A percentile compares a stretch with the other conserved stretches of the same genome.
These are phyloP conservation scores for Drosophila trapezifrons DNA, from an alignment of 1,140 invertebrate genomes.

Conservation along the genomic window DNA sequence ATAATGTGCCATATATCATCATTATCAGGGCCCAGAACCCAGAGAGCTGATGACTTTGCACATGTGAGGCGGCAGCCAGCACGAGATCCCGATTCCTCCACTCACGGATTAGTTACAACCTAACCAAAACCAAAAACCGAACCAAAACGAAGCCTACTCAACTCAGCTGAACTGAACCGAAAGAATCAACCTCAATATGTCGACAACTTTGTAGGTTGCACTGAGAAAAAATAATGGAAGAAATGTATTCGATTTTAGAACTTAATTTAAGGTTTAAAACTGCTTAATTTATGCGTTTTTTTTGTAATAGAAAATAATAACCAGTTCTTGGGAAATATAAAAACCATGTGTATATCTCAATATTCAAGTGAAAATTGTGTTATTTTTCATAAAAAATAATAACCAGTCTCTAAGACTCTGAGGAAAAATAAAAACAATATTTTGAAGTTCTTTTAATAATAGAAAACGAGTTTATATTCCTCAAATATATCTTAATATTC, in stretches of 20 bases:
- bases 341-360: too few species aligned
- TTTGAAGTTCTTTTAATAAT: too few species aligned
- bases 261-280: not conserved
- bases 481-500: too few species aligned
- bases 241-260: not conserved
- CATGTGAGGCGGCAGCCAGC: conserved; percentile 69
- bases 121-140: conserved; percentile 28
- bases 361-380: too few species aligned
- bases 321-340: too few species aligned
- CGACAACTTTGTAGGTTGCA: conserved; percentile 71
- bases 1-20: conserved; percentile 78
- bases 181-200: conserved; percentile 80
- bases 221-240: not conserved
- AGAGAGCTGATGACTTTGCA: conserved; percentile 78
- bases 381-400: too few species aligned
- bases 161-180: conserved; percentile 17
- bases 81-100: conserved; percentile 28
- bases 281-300: too few species aligned
- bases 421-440: too few species aligned
- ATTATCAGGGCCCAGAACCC: conserved; percentile 66
- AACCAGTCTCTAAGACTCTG: too few species aligned
- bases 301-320: too few species aligned
- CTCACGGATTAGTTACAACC: conserved; percentile 70
- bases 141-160: conserved; percentile 23
- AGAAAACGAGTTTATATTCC: too few species aligned